A percentile compares a stretch with the other conserved stretches of the same genome.
Evolutionary conservation across 2,888 invertebrate species (phyloP).

Genomic region (Limulus polyphemus): DNA sequence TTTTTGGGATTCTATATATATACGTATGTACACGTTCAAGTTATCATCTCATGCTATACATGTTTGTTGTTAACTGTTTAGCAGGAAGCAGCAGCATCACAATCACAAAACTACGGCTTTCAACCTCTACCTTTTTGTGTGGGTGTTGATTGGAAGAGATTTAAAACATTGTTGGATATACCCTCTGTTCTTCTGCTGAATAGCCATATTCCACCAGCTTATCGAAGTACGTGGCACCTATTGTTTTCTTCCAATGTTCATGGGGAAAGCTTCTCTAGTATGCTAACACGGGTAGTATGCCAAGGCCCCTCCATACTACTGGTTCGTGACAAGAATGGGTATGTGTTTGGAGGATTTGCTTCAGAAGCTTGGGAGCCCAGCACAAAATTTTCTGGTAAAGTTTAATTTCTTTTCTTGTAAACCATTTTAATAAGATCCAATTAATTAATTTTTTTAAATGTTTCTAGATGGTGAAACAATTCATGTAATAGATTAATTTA

Average conservation of each 20-base stretch:
- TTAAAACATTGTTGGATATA: slow-evolving; percentile 30
- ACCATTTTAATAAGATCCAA: no score
- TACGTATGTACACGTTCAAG: no score
- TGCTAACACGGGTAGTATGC: slow-evolving; percentile 30
- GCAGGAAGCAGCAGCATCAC: no score
- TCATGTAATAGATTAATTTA: no score
- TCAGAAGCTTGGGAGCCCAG: slow-evolving; percentile 60
- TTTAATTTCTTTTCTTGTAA: slow-evolving; percentile 11
- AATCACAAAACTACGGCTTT: no score
- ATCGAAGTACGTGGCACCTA: slow-evolving; percentile 69
- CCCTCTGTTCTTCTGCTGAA: slow-evolving; percentile 45
- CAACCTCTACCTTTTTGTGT: slow-evolving; percentile 1
- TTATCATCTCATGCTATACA: no score
- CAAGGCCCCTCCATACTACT: slow-evolving; percentile 55
- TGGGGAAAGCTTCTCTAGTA: slow-evolving; percentile 65
- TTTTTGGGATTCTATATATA: no score
- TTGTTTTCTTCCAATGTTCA: slow-evolving; percentile 73
- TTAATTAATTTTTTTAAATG: no score
- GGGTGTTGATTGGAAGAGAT: slow-evolving; percentile 28
- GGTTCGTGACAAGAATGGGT: slow-evolving; percentile 57
- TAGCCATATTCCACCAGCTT: slow-evolving; percentile 58
- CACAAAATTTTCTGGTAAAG: slow-evolving; percentile 58
- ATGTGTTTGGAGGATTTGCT: slow-evolving; percentile 83
- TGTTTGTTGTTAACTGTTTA: no score
- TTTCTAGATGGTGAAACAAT: no score